Evolutionary conservation across 1,140 invertebrate genomes (phyloP).

Genomic region (Lepidurus couesii): DNA sequence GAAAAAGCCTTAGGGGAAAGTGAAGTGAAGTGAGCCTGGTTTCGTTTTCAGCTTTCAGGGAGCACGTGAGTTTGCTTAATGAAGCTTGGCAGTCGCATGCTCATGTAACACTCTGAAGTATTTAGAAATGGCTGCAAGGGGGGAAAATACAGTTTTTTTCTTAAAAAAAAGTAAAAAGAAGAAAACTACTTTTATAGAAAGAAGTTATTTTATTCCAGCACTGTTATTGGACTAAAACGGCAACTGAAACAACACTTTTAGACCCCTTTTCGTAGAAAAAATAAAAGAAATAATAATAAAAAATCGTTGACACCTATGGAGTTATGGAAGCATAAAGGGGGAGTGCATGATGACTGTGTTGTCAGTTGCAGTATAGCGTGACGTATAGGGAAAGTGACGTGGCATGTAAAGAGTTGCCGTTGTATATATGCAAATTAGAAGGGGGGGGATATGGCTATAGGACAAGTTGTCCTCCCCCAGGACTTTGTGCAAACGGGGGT

Average conservation of each 20-base stretch:
- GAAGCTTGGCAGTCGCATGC: neutral
- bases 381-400: neutral
- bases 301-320: neutral
- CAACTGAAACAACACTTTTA: conserved; percentile 1
- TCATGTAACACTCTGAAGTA: neutral
- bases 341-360: neutral
- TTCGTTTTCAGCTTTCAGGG: neutral
- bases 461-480: neutral
- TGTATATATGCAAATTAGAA: neutral
- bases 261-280: neutral
- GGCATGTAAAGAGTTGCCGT: conserved; percentile 7
- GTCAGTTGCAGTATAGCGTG: neutral
- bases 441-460: neutral
- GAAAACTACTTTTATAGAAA: neutral
- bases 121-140: neutral
- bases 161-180: neutral
- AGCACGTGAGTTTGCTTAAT: conserved; percentile 7
- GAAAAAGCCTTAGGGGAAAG: too few species aligned
- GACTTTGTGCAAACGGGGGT: neutral
- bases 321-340: neutral
- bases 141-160: neutral
- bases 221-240: neutral
- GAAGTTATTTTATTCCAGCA: too few species aligned
- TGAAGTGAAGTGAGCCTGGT: too few species aligned
- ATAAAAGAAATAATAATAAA: neutral